Evolutionary conservation across 1,140 invertebrate genomes (phyloP).

Genomic region (Oreohelix idahoensis): DNA sequence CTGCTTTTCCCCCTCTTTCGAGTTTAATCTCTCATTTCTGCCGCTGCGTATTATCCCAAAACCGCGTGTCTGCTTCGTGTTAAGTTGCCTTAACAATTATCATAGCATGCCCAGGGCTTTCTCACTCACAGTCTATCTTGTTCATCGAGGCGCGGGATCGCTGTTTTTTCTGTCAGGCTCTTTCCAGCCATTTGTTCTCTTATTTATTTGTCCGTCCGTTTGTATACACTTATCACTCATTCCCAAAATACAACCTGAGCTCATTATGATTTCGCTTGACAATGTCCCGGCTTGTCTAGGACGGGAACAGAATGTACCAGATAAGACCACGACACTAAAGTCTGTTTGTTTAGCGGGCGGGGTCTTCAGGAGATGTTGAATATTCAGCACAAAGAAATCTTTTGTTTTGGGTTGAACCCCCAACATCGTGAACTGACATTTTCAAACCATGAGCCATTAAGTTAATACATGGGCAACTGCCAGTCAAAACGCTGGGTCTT

Average conservation of each 20-base stretch:
- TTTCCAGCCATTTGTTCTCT: neutral
- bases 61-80: neutral
- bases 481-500: neutral
- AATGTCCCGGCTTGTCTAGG: neutral
- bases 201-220: slow-evolving; percentile 2
- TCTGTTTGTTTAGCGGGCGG: neutral
- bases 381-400: neutral
- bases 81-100: neutral
- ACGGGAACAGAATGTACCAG: neutral
- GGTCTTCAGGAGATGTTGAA: neutral
- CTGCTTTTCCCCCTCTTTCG: too few species aligned
- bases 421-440: neutral
- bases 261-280: neutral
- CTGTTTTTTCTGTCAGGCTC: neutral
- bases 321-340: neutral
- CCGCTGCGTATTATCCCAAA: neutral
- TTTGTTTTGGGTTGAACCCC: neutral
- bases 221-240: neutral
- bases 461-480: neutral
- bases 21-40: slow-evolving; percentile 2
- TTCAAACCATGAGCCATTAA: neutral
- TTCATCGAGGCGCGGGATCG: neutral
- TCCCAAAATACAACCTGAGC: neutral
- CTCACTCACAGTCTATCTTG: neutral
- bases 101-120: neutral